A percentile compares a stretch with the other conserved stretches of the same genome.
These are phyloP conservation scores for Gobionotothen gibberifrons DNA, from an alignment of 2,797 vertebrate species.

Conservation along the genomic window DNA sequence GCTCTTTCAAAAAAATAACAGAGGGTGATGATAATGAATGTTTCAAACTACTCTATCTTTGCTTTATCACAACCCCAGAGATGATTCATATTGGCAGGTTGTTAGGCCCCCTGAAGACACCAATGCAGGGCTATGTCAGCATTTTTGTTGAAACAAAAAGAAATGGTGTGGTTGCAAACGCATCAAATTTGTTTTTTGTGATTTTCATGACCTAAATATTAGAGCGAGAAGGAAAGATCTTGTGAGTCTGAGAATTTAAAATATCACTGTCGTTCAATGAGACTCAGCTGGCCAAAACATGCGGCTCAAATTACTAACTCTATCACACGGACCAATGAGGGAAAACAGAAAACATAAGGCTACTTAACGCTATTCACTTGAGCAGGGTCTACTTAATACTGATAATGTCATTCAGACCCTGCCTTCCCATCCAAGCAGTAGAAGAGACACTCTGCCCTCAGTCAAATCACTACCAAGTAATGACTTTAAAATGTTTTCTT, in stretches of 20 bases:
- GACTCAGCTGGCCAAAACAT: constrained; percentile 35
- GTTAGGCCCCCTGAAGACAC: constrained; percentile 27
- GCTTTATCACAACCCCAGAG: constrained; percentile 41
- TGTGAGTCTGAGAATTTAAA: constrained; percentile 13
- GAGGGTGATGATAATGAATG: constrained; percentile 64
- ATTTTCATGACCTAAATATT: constrained; percentile 12
- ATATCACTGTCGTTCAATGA: constrained; percentile 3
- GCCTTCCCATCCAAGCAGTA: constrained; percentile 38
- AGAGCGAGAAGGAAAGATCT: constrained; percentile 19
- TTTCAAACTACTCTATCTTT: constrained; percentile 59
- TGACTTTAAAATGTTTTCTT: constrained; percentile 51
- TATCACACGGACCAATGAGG: constrained; percentile 34
- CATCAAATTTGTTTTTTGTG: constrained; percentile 6
- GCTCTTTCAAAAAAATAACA: constrained; percentile 53
- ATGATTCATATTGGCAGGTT: constrained; percentile 34
- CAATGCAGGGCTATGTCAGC: constrained; percentile 24
- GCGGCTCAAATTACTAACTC: constrained; percentile 45
- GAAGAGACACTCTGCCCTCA: constrained; percentile 52
- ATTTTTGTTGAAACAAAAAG: constrained; percentile 3
- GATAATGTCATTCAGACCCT: constrained; percentile 43
- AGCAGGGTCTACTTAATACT: constrained; percentile 48
- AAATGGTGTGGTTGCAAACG: constrained; percentile 12
- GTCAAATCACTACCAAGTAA: constrained; percentile 67
- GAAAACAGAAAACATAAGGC: constrained; percentile 45
- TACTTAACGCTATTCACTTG: constrained; percentile 36